These are phyloP conservation scores for Paracanthobrama guichenoti DNA, from an alignment of 2,113 vertebrate genomes.

Conservation along the genomic window DNA sequence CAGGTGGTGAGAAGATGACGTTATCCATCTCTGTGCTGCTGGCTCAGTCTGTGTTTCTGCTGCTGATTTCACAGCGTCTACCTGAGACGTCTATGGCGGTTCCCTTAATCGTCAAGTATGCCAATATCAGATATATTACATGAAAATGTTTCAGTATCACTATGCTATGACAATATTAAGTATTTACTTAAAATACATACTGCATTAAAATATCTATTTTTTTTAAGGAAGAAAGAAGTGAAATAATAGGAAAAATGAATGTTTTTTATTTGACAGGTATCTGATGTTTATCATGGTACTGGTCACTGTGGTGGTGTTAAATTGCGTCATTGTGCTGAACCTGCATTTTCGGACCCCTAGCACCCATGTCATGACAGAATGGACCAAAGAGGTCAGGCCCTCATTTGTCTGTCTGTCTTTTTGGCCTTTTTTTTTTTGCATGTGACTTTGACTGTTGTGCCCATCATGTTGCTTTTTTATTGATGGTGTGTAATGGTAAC, in stretches of 20 bases:
- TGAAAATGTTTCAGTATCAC: background rate
- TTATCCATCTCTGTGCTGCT: slow-evolving; percentile 91
- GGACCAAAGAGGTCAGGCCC: slow-evolving; percentile 83
- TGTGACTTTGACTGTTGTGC: background rate
- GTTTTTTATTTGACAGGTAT: slow-evolving; percentile 77
- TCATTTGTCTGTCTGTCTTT: background rate
- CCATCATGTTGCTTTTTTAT: background rate
- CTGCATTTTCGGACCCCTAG: slow-evolving; percentile 94
- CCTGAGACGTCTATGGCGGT: slow-evolving; percentile 88
- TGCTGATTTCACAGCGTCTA: slow-evolving; percentile 92
- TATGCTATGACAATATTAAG: background rate
- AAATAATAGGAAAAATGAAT: slow-evolving; percentile 19
- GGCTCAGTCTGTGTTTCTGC: slow-evolving; percentile 94
- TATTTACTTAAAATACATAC: background rate
- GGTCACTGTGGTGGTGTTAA: slow-evolving; percentile 88
- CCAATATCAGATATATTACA: background rate
- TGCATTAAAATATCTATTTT: background rate
- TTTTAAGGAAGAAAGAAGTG: background rate
- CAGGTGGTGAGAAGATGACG: slow-evolving; percentile 96
- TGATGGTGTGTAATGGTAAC: background rate
- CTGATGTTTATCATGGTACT: slow-evolving; percentile 96
- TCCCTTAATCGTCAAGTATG: slow-evolving; percentile 92
- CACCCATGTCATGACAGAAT: slow-evolving; percentile 88
- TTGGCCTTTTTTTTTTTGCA: background rate
- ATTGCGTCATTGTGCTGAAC: slow-evolving; percentile 89